These are phyloP conservation scores for Homalodisca vitripennis DNA, from an alignment of 1,140 invertebrate species.

Conservation along the genomic window DNA sequence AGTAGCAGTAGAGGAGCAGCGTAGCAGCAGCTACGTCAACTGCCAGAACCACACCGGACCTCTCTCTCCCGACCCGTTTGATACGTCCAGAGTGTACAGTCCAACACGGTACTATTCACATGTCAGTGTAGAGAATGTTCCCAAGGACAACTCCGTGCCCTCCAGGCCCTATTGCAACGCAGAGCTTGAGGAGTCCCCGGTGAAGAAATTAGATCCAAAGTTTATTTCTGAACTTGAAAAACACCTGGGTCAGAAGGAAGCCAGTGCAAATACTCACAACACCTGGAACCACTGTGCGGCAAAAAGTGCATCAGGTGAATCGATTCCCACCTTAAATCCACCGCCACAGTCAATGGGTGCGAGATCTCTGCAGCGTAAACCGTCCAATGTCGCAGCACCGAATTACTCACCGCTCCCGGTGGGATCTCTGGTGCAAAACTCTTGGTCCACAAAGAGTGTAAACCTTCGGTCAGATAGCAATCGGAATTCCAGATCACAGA, in stretches of 20 bases:
- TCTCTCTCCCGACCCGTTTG: slow-evolving; percentile 56
- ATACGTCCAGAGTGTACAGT: slow-evolving; percentile 52
- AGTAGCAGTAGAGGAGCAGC: neutral
- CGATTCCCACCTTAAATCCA: slow-evolving; percentile 50
- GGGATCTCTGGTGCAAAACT: slow-evolving; percentile 47
- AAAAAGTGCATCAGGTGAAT: slow-evolving; percentile 43
- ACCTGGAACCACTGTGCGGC: slow-evolving; percentile 39
- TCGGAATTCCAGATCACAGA: slow-evolving; percentile 12
- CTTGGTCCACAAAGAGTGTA: slow-evolving; percentile 34
- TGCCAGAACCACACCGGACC: slow-evolving; percentile 4
- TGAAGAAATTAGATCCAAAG: slow-evolving; percentile 52
- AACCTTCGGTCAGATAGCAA: slow-evolving; percentile 15
- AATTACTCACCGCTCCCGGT: slow-evolving; percentile 18
- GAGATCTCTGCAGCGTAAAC: slow-evolving; percentile 46
- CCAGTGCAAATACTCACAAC: slow-evolving; percentile 51
- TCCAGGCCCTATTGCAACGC: slow-evolving; percentile 1
- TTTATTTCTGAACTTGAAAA: slow-evolving; percentile 64
- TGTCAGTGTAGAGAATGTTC: slow-evolving; percentile 50
- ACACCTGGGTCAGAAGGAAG: slow-evolving; percentile 55
- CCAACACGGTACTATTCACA: slow-evolving; percentile 51
- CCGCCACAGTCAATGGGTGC: slow-evolving; percentile 43
- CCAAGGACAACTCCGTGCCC: neutral
- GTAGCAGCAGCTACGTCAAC: slow-evolving; percentile 20
- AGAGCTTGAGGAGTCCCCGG: slow-evolving; percentile 23
- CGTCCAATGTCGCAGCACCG: slow-evolving; percentile 36